A percentile compares a stretch with the other conserved stretches of the same genome.
Conservation (phyloP, 2,888 invertebrate species). For the Leucozona laternaria region DNA sequence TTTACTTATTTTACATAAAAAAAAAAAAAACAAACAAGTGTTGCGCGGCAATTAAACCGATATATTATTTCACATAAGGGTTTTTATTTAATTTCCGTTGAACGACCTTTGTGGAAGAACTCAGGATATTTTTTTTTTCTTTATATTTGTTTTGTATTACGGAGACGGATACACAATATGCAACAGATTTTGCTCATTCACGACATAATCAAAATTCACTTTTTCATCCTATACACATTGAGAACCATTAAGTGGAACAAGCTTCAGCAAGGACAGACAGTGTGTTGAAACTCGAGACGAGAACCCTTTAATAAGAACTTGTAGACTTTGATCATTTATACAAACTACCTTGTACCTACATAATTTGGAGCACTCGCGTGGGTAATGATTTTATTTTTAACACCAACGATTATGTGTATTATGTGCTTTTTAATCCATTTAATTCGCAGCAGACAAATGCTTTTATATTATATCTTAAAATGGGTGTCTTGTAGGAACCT, state of each 20-base stretch:
- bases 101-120: constrained; percentile 8
- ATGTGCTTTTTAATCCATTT: constrained; percentile 35
- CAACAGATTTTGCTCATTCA: constrained; percentile 71
- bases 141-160: neutral
- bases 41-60: constrained; percentile 27
- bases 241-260: constrained; percentile 12
- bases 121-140: neutral
- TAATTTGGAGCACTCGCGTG: constrained; percentile 33
- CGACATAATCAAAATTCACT: constrained; percentile 54
- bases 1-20: neutral
- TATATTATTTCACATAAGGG: neutral
- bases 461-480: constrained; percentile 19
- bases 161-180: constrained; percentile 40
- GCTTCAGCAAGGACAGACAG: neutral
- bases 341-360: no score
- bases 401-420: constrained; percentile 22
- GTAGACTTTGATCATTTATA: neutral
- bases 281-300: constrained; percentile 18
- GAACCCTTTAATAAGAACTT: constrained; percentile 34
- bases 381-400: constrained; percentile 55
- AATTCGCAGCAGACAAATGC: neutral
- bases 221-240: constrained; percentile 30
- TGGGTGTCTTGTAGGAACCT: constrained; percentile 40
- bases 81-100: constrained; percentile 21
- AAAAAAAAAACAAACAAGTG: constrained; percentile 4